These are phyloP conservation scores for Gallinago nigripennis DNA, from an alignment of 2,797 vertebrate genomes.

Conservation along the genomic window DNA sequence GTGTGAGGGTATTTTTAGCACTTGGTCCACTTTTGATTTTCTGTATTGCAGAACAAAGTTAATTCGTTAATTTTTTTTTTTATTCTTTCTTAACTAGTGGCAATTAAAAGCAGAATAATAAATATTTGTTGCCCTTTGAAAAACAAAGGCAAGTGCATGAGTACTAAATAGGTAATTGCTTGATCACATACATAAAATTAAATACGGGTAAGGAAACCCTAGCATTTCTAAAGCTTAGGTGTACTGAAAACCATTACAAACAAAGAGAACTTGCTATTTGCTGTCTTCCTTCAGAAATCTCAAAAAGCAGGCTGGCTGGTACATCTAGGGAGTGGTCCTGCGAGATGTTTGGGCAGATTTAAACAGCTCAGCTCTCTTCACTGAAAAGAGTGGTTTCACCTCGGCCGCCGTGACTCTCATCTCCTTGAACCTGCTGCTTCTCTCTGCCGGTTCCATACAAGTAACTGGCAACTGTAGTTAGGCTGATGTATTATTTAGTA, in stretches of 20 bases:
- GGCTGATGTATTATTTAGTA: not conserved
- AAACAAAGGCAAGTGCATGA: not conserved
- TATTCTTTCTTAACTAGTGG: not conserved
- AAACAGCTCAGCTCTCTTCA: not conserved
- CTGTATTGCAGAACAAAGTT: not conserved
- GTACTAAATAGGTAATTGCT: not conserved
- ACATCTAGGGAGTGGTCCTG: not conserved
- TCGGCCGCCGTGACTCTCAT: not conserved
- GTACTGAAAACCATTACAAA: not conserved
- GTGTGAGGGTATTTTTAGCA: not conserved
- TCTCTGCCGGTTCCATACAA: not conserved
- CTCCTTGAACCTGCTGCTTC: not conserved
- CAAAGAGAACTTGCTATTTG: not conserved
- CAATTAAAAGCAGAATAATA: not conserved
- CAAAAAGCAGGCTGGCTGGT: not conserved
- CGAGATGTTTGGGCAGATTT: not conserved
- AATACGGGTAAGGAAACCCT: not conserved
- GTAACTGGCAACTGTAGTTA: not conserved
- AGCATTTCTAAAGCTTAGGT: not conserved
- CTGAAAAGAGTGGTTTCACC: not conserved
- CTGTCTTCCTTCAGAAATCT: not conserved
- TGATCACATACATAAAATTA: not conserved
- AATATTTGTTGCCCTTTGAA: not conserved
- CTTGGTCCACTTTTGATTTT: not conserved
- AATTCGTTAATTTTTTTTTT: not conserved